Conservation (phyloP, 2,113 vertebrate species). For the Amphilophus citrinellus region DNA sequence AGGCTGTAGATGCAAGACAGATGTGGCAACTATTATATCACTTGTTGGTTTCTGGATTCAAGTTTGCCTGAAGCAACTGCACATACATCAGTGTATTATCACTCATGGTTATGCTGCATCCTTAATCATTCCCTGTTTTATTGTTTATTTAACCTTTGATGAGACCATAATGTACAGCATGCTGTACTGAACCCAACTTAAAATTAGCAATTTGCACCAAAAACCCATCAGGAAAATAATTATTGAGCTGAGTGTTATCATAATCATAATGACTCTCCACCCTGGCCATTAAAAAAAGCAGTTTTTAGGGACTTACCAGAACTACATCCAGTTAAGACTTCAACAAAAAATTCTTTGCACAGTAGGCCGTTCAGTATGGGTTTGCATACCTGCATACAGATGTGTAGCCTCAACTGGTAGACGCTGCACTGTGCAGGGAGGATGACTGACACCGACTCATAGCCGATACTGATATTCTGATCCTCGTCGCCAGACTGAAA, state of each 20-base stretch:
- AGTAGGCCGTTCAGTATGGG: background rate
- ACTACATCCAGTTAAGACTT: background rate
- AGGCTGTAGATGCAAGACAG: too few relatives aligned
- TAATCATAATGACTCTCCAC: background rate
- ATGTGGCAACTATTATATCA: too few relatives aligned
- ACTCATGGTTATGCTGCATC: background rate
- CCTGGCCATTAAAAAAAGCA: background rate
- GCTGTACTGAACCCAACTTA: background rate
- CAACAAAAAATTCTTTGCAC: background rate
- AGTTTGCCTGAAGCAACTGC: too few relatives aligned
- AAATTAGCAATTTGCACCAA: background rate
- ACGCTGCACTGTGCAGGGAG: conserved; percentile 79
- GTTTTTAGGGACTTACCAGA: background rate
- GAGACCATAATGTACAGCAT: background rate
- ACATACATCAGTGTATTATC: background rate
- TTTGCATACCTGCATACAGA: conserved; percentile 70
- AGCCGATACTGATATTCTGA: background rate
- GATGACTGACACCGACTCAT: conserved; percentile 59
- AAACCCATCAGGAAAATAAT: background rate
- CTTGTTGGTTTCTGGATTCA: too few relatives aligned
- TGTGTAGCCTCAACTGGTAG: conserved; percentile 76
- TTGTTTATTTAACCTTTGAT: background rate
- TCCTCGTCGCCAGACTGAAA: conserved; percentile 51
- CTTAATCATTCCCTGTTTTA: background rate
- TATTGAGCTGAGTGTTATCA: background rate